phyloP scores from a whole-genome alignment of 2,888 invertebrate genomes.

The Lepidochrysops patricia region DNA sequence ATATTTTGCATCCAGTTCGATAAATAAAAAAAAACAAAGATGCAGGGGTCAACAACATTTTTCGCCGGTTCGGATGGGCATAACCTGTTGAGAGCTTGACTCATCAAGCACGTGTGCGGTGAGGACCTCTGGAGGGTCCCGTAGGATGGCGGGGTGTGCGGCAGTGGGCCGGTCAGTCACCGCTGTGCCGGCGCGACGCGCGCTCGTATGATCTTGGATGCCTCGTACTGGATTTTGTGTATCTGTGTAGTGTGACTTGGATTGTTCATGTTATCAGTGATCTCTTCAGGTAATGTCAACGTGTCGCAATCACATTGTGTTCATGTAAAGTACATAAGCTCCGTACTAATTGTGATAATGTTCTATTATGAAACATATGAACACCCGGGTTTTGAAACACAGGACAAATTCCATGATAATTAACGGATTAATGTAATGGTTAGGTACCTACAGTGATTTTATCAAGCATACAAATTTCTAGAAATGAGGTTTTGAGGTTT shows the following conservation, averaged over 20 bases:
- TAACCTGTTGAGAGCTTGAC: slow-evolving; percentile 35
- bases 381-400: too few species aligned
- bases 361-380: not conserved
- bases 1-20: not conserved
- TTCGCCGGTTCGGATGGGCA: slow-evolving; percentile 24
- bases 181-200: slow-evolving; percentile 64
- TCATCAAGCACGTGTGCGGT: slow-evolving; percentile 36
- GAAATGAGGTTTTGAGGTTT: too few species aligned
- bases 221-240: slow-evolving; percentile 18
- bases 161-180: slow-evolving; percentile 73
- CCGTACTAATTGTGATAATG: not conserved
- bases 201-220: slow-evolving; percentile 41
- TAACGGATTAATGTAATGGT: too few species aligned
- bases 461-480: too few species aligned
- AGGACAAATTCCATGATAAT: too few species aligned
- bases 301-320: not conserved
- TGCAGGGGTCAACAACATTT: slow-evolving; percentile 20
- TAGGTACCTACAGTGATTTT: not conserved
- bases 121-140: slow-evolving; percentile 63
- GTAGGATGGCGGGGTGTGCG: slow-evolving; percentile 64
- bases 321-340: not conserved
- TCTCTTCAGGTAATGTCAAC: slow-evolving; percentile 1
- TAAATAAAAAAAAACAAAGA: not conserved
- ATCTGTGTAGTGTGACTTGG: not conserved
- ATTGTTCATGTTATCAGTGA: not conserved